Evolutionary conservation across 2,113 vertebrate genomes (phyloP).

Genomic region (Proterorhinus semilunaris): DNA sequence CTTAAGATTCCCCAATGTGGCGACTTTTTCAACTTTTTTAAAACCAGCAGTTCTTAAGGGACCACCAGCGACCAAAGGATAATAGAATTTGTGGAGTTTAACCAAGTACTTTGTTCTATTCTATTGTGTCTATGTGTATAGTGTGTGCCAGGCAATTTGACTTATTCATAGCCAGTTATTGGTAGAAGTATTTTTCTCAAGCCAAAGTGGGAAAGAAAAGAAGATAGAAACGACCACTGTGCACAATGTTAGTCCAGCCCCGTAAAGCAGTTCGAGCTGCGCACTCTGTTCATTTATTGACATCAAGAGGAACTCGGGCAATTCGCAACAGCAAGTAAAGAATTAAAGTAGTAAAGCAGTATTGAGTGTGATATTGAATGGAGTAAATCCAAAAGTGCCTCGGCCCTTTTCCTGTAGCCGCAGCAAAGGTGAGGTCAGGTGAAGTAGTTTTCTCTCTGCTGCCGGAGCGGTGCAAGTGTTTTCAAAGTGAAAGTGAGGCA

Average conservation of each 20-base stretch:
- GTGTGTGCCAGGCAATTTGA: conserved; percentile 12
- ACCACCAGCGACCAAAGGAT: background rate
- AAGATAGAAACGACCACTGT: background rate
- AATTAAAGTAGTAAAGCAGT: conserved; percentile 24
- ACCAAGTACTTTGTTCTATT: background rate
- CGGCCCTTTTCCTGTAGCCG: background rate
- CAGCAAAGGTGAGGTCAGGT: background rate
- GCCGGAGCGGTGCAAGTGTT: background rate
- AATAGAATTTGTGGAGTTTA: background rate
- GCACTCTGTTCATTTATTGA: conserved; percentile 16
- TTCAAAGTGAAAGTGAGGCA: background rate
- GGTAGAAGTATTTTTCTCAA: conserved; percentile 11
- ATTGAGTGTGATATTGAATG: conserved; percentile 31
- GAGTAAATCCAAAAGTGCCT: conserved; percentile 27
- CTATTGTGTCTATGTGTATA: too few species aligned
- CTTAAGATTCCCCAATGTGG: background rate
- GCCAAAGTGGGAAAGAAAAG: background rate
- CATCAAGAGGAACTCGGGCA: conserved; percentile 24
- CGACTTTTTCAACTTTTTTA: too few species aligned
- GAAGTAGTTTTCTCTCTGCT: conserved; percentile 3
- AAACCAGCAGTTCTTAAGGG: background rate
- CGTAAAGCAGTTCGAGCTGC: conserved; percentile 12
- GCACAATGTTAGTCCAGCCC: conserved; percentile 7
- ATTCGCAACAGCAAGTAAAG: conserved; percentile 21
- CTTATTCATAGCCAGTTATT: conserved; percentile 17